Conservation (phyloP, 2,888 invertebrate species). For the Ennomos fuscantarius region DNA sequence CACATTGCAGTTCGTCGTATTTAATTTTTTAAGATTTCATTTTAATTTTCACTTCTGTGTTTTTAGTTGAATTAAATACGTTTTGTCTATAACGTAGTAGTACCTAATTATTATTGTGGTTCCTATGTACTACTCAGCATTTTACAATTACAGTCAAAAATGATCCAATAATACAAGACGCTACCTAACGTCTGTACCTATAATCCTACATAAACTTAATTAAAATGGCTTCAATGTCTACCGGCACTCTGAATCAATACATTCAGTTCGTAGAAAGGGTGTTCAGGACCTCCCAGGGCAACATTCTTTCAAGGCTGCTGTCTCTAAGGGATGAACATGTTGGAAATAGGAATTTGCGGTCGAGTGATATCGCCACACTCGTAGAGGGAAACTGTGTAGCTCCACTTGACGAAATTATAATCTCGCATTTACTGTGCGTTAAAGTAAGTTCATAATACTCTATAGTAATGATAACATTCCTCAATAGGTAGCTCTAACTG, state of each 20-base stretch:
- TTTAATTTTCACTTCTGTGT: too few relatives aligned
- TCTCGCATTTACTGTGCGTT: constrained; percentile 89
- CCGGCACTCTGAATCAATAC: constrained; percentile 68
- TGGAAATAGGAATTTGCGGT: constrained; percentile 87
- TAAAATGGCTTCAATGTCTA: constrained; percentile 49
- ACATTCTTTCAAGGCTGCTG: constrained; percentile 84
- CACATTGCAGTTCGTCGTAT: too few relatives aligned
- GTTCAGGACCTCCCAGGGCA: constrained; percentile 87
- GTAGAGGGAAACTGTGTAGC: constrained; percentile 89
- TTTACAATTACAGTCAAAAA: neutral
- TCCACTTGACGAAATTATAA: constrained; percentile 91
- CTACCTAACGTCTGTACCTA: neutral
- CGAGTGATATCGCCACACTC: constrained; percentile 88
- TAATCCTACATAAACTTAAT: neutral
- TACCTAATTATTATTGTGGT: too few relatives aligned
- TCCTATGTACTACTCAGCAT: too few relatives aligned
- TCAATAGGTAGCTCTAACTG: too few relatives aligned
- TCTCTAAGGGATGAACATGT: constrained; percentile 90
- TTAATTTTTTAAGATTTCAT: too few relatives aligned
- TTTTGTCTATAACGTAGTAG: too few relatives aligned
- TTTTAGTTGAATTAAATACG: too few relatives aligned
- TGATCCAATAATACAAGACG: neutral
- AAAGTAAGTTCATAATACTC: constrained; percentile 68
- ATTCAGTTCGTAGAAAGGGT: constrained; percentile 84
- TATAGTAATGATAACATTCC: too few relatives aligned